phyloP scores from a whole-genome alignment of 2,113 vertebrate species.

The Megaceryle maxima region DNA sequence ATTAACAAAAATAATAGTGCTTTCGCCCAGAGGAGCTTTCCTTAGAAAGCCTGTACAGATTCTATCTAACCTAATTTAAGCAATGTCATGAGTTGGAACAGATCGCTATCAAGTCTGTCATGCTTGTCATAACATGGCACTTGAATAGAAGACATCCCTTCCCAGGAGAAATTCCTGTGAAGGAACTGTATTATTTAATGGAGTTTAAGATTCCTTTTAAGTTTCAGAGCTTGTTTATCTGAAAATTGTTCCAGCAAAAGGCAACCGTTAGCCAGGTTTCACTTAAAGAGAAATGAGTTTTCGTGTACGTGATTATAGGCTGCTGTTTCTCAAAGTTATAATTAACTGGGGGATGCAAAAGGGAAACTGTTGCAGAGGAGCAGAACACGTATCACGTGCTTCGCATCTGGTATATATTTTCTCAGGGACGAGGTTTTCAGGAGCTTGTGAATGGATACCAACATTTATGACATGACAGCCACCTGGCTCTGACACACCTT shows the following conservation, averaged over 20 bases:
- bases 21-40: constrained; percentile 55
- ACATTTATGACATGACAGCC: neutral
- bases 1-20: constrained; percentile 76
- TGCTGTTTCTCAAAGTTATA: neutral
- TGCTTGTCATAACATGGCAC: constrained; percentile 79
- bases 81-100: constrained; percentile 78
- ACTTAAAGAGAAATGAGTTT: constrained; percentile 34
- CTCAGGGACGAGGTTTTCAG: neutral
- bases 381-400: neutral
- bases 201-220: constrained; percentile 69
- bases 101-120: constrained; percentile 77
- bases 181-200: constrained; percentile 72
- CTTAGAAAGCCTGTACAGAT: constrained; percentile 48
- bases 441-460: neutral
- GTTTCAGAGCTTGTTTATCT: constrained; percentile 63
- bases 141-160: constrained; percentile 73
- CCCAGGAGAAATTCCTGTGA: constrained; percentile 74
- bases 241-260: constrained; percentile 54
- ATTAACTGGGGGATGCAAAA: constrained; percentile 28
- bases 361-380: neutral
- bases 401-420: neutral
- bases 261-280: constrained; percentile 23
- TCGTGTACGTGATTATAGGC: neutral
- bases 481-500: constrained; percentile 9
- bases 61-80: constrained; percentile 75